Percentiles rank a stretch among this genome's conserved stretches.
Conservation (phyloP, 2,888 invertebrate genomes). For the Rhingia rostrata region DNA sequence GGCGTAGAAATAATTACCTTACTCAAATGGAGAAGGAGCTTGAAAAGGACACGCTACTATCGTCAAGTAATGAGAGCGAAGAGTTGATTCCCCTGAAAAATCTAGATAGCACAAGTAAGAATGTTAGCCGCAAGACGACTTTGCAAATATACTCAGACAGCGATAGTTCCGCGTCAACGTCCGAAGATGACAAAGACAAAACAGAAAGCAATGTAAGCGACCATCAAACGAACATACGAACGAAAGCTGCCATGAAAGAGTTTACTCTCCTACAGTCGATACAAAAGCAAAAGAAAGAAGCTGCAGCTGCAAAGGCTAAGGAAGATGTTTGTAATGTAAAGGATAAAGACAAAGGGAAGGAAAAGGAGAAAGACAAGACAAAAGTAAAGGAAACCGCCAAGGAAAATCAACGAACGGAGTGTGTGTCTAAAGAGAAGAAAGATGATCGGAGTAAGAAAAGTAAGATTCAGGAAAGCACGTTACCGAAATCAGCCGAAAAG, state of each 20-base stretch:
- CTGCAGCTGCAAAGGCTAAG: slow-evolving; percentile 77
- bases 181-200: slow-evolving; percentile 78
- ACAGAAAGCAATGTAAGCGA: slow-evolving; percentile 88
- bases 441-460: slow-evolving; percentile 57
- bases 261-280: slow-evolving; percentile 85
- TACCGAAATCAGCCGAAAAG: slow-evolving; percentile 43
- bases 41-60: slow-evolving; percentile 86
- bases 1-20: slow-evolving; percentile 76
- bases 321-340: slow-evolving; percentile 26
- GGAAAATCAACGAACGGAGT: slow-evolving; percentile 35
- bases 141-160: slow-evolving; percentile 93
- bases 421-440: slow-evolving; percentile 56
- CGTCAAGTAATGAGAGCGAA: slow-evolving; percentile 93
- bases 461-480: slow-evolving; percentile 41
- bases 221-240: slow-evolving; percentile 87
- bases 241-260: slow-evolving; percentile 93
- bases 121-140: slow-evolving; percentile 83
- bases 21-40: slow-evolving; percentile 89
- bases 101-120: slow-evolving; percentile 59
- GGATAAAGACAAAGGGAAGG: slow-evolving; percentile 53
- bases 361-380: slow-evolving; percentile 46
- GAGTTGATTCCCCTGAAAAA: slow-evolving; percentile 87
- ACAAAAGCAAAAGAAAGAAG: slow-evolving; percentile 77
- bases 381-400: slow-evolving; percentile 45
- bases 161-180: slow-evolving; percentile 80